Evolutionary conservation across 2,113 vertebrate species (phyloP).

Genomic region (Oryzias celebensis): DNA sequence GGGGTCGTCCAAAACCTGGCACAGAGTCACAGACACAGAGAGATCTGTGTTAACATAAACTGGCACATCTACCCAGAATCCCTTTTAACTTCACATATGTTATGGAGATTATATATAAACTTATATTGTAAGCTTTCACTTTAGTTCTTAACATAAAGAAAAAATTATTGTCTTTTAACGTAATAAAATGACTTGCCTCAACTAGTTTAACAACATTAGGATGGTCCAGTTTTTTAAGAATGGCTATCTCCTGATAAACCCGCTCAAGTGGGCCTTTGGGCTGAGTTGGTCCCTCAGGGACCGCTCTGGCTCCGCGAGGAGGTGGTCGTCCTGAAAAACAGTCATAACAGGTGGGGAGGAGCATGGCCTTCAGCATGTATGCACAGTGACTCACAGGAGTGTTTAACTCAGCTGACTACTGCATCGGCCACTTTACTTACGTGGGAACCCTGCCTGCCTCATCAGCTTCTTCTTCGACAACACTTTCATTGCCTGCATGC

Average conservation of each 20-base stretch:
- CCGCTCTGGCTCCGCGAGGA: constrained; percentile 84
- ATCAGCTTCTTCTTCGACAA: constrained; percentile 96
- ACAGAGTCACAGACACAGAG: constrained; percentile 34
- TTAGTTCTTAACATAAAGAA: neutral
- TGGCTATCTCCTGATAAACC: constrained; percentile 98
- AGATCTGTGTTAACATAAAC: constrained; percentile 32
- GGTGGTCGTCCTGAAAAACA: constrained; percentile 86
- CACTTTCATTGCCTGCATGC: constrained; percentile 94
- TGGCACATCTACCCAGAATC: neutral
- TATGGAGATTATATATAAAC: no score
- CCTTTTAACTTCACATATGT: no score
- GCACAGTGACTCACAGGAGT: no score
- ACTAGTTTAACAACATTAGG: constrained; percentile 97
- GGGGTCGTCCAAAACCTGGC: constrained; percentile 96
- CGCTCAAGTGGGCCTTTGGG: constrained; percentile 91
- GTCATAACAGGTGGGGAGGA: neutral
- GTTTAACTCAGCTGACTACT: no score
- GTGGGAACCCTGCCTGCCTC: constrained; percentile 96
- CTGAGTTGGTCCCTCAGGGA: constrained; percentile 81
- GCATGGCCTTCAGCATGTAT: no score
- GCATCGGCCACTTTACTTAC: constrained; percentile 80
- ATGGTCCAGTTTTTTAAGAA: constrained; percentile 97
- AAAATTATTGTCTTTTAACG: neutral
- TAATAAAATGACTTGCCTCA: constrained; percentile 77
- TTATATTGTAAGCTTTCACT: neutral